These are phyloP conservation scores for Drosophila trapezifrons DNA, from an alignment of 1,140 invertebrate species.

Conservation along the genomic window DNA sequence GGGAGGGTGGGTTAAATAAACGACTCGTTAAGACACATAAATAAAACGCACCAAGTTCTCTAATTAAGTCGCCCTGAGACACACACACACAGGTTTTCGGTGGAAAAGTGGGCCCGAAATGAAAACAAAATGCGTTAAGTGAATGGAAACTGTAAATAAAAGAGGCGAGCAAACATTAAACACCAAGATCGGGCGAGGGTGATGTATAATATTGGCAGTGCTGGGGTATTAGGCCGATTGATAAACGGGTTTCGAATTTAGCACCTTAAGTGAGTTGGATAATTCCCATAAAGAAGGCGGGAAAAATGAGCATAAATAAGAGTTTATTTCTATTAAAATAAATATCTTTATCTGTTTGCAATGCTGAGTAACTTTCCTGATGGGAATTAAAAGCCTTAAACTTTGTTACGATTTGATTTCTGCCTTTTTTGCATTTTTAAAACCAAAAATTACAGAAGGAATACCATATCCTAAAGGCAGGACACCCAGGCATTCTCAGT, in stretches of 20 bases:
- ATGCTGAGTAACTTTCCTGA: no score
- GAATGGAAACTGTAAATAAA: constrained; percentile 25
- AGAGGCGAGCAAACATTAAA: constrained; percentile 9
- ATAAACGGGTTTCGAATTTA: constrained; percentile 11
- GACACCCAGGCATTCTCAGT: no score
- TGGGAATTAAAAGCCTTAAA: no score
- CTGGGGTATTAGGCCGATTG: constrained; percentile 6
- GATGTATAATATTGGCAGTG: constrained; percentile 16
- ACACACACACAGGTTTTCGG: not conserved
- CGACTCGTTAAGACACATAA: constrained; percentile 81
- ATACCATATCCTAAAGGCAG: no score
- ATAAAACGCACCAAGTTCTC: constrained; percentile 77
- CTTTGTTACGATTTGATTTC: no score
- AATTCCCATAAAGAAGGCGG: not conserved
- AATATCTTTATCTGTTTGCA: no score
- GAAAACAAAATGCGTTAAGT: constrained; percentile 53
- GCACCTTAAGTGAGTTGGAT: constrained; percentile 8
- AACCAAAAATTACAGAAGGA: no score
- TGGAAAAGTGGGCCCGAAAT: constrained; percentile 48
- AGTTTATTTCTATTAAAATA: no score
- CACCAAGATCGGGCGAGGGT: constrained; percentile 2
- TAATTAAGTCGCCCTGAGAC: constrained; percentile 71
- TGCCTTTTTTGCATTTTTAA: no score
- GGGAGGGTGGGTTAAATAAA: constrained; percentile 72
- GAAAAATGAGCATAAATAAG: no score